Conservation (phyloP, 1,140 invertebrate genomes). For the Aphelinus certus region DNA sequence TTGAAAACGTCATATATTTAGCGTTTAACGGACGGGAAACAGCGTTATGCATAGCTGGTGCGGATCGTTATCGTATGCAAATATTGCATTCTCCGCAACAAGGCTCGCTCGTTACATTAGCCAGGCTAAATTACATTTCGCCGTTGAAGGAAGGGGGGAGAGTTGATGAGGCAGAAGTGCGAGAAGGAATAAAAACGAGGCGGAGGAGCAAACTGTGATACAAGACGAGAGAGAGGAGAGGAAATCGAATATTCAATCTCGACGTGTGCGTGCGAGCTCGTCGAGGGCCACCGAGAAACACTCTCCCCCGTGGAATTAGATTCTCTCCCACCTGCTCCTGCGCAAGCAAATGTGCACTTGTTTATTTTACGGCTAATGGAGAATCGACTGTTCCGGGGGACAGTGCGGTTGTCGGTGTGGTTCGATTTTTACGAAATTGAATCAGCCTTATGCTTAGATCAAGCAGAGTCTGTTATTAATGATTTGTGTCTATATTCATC, state of each 20-base stretch:
- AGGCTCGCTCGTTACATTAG: not conserved
- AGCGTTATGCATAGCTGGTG: too few relatives aligned
- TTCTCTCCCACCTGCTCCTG: not conserved
- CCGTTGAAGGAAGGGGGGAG: not conserved
- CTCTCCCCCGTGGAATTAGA: constrained; percentile 2
- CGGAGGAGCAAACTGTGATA: not conserved
- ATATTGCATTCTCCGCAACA: not conserved
- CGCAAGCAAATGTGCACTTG: not conserved
- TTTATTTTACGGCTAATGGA: constrained; percentile 5
- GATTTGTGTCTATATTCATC: not conserved
- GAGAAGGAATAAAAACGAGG: not conserved
- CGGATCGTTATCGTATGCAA: constrained; percentile 5
- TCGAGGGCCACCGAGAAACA: not conserved
- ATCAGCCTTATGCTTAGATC: too few relatives aligned
- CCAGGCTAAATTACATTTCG: not conserved
- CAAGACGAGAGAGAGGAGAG: not conserved
- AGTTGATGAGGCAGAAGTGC: not conserved
- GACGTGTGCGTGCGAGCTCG: not conserved
- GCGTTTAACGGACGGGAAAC: too few relatives aligned
- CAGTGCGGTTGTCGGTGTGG: too few relatives aligned
- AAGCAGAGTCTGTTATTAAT: not conserved
- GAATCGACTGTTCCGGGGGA: constrained; percentile 5
- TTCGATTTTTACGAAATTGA: too few relatives aligned
- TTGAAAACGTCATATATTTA: too few relatives aligned
- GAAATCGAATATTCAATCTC: constrained; percentile 12